Evolutionary conservation across 2,797 vertebrate species (phyloP), one percentile per base, ranked within the genome.

Genomic region (Bryconaethiops microstoma): DNA sequence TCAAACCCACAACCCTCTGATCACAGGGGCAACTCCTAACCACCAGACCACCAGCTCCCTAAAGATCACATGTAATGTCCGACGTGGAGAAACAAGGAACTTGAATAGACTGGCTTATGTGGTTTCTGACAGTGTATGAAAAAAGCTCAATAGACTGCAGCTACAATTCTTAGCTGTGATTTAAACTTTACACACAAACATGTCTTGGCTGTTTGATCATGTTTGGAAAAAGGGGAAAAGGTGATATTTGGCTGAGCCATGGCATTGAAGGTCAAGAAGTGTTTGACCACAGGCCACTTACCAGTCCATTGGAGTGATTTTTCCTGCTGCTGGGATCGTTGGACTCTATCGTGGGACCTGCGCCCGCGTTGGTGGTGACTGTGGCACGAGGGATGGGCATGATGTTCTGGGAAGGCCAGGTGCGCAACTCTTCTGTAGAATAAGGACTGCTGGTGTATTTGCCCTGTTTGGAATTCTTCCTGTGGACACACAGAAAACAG

Each of bases 341-440:
- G 93, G 94, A 90, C 86, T 94, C 94, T 0, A 93, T n/a, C 7
- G 1, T 63, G 21, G 45, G 19, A 6, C 48, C 83, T n/a, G 59
- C 39, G 21, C 59, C 45, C 19, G 68, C 45, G n/a, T 19, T 84
- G 83, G 81, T 84, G 50, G 83, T 86, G 6, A 85, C 64, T 75
- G 35, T 80, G 68, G 92, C 94, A 0, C 94, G 92, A 0, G 94
- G 94, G 80, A 95, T 93, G 57, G 86, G 84, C 5, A 70, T 76
- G 76, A 93, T 6, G 35, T 81, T 83, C 0, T 82, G 50, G 0
- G 45, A 14, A 10, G 90, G 76, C 93, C 92, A 95, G 1, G 88
- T 40, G 60, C 9, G 80, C 7, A 69, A 0, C 0, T 91, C 84
- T 0, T 83, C 88, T 39, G 83, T 8, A 12, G 89, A 72, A 81